Evolutionary conservation across 2,888 invertebrate species (phyloP).

Genomic region (Erpobdella octoculata): DNA sequence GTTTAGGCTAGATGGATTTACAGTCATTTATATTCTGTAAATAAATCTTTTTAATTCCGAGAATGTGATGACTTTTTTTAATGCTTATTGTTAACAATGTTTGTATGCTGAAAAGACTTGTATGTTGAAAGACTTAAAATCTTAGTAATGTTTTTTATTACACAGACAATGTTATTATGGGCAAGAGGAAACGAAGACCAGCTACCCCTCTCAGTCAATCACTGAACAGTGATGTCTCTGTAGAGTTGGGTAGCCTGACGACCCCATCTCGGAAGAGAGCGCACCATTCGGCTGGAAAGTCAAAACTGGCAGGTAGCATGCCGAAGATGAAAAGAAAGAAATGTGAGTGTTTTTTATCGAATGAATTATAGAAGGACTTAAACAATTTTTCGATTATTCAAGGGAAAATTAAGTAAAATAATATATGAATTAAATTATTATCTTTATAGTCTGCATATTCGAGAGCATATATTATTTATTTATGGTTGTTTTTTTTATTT

Average conservation of each 20-base stretch:
- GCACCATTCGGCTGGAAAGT: neutral
- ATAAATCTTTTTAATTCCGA: no score
- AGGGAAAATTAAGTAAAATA: neutral
- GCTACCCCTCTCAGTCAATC: constrained; percentile 3
- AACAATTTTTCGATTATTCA: neutral
- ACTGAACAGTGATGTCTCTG: neutral
- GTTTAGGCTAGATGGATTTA: no score
- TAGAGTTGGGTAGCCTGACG: neutral
- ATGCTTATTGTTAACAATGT: neutral
- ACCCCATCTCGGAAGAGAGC: neutral
- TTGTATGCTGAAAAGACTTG: no score
- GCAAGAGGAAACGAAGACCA: neutral
- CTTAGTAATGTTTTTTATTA: no score
- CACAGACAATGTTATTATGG: neutral
- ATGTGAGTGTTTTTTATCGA: neutral
- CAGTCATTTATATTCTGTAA: no score
- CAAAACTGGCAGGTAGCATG: neutral
- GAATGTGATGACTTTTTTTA: neutral
- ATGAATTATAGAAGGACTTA: neutral
- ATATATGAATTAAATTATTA: neutral
- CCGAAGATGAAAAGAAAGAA: neutral
- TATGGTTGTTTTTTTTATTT: neutral
- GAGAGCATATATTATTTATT: neutral
- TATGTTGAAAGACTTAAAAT: no score
- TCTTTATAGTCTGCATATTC: neutral